Evolutionary conservation across 2,113 vertebrate genomes (phyloP).

Genomic region (Nannospalax galili): DNA sequence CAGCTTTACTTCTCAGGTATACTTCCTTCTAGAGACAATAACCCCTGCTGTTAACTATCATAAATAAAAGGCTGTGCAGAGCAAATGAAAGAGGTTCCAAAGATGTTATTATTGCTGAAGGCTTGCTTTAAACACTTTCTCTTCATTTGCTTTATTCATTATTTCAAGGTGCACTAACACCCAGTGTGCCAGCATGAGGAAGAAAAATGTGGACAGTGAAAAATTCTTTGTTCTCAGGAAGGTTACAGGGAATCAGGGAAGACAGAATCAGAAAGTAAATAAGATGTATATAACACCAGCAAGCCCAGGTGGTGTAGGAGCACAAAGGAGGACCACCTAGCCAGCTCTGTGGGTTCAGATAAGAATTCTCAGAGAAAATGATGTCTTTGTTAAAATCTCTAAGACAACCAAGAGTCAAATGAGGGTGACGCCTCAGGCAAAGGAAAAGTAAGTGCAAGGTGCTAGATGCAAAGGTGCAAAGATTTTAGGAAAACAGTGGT

Average conservation of each 20-base stretch:
- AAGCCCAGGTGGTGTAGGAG: neutral
- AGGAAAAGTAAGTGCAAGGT: neutral
- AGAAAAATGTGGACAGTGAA: neutral
- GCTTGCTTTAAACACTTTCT: neutral
- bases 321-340: neutral
- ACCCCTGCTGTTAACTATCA: neutral
- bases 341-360: neutral
- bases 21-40: neutral
- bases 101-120: neutral
- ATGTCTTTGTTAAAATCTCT: neutral
- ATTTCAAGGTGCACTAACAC: neutral
- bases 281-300: neutral
- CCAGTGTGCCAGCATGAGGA: neutral
- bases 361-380: neutral
- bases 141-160: no score
- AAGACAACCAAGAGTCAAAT: neutral
- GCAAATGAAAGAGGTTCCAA: neutral
- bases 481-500: neutral
- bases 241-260: neutral
- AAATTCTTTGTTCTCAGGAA: constrained; percentile 24
- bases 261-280: neutral
- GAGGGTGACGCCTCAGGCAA: neutral
- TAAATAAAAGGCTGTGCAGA: neutral
- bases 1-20: neutral
- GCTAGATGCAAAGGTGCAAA: neutral